Conservation (phyloP, 2,797 vertebrate species). For the Tokudaia tokunoshimensis region DNA sequence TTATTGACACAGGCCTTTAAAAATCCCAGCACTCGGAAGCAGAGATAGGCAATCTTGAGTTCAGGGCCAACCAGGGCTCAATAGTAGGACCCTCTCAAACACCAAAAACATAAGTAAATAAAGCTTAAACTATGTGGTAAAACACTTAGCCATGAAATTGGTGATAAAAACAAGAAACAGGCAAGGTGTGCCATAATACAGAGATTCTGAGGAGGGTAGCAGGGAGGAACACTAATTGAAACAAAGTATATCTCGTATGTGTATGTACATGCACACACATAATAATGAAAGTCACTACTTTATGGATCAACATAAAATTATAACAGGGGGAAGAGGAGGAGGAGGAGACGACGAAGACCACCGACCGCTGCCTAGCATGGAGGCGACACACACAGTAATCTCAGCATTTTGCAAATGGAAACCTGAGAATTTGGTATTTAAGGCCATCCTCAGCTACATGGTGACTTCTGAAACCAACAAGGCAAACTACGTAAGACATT, state of each 20-base stretch:
- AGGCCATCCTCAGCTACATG: background rate
- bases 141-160: slow-evolving; percentile 21
- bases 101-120: background rate
- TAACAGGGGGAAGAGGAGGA: background rate
- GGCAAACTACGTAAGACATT: background rate
- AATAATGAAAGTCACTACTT: background rate
- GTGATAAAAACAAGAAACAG: background rate
- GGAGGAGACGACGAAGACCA: background rate
- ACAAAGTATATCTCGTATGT: background rate
- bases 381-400: background rate
- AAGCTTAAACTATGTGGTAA: slow-evolving; percentile 24
- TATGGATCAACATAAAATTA: background rate
- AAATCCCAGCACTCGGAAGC: too few species aligned
- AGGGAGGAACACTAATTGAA: background rate
- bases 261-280: background rate
- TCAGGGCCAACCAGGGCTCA: background rate
- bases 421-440: background rate
- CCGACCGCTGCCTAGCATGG: background rate
- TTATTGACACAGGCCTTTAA: background rate
- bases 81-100: background rate
- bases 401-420: background rate
- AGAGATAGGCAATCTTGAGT: background rate
- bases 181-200: background rate
- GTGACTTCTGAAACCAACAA: background rate
- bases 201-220: background rate